A percentile compares a stretch with the other conserved stretches of the same genome.
Evolutionary conservation across 37 sponge, comb jelly and placozoan species (phyloP).

Genomic region (Chondrosia reniformis): DNA sequence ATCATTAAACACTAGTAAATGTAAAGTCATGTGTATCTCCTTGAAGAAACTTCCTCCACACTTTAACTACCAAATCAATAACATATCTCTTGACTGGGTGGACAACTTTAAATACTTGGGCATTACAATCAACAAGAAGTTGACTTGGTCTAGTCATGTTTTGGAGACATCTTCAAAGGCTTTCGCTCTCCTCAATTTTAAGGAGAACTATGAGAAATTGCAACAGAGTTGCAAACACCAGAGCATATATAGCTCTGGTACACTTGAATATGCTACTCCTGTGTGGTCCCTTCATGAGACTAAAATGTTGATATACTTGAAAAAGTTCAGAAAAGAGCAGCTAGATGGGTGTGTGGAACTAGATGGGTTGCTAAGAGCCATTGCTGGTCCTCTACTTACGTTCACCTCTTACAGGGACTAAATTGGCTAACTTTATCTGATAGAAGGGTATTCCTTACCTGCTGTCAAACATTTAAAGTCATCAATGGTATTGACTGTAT

Average conservation of each 20-base stretch:
- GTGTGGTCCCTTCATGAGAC: background rate
- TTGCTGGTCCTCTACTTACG: conserved; percentile 1
- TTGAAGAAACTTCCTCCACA: background rate
- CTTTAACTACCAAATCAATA: background rate
- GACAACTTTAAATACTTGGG: background rate
- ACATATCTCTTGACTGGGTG: background rate
- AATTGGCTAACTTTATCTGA: background rate
- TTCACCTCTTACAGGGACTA: background rate
- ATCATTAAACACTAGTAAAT: background rate
- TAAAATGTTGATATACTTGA: background rate
- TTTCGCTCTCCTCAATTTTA: background rate
- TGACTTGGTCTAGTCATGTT: background rate
- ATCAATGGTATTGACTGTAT: background rate
- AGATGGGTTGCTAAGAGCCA: background rate
- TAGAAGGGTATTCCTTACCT: background rate
- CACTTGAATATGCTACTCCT: background rate
- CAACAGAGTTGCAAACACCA: background rate
- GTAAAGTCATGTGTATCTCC: background rate
- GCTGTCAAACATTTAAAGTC: background rate
- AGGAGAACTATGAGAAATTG: background rate
- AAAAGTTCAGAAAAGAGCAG: background rate
- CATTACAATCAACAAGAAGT: background rate
- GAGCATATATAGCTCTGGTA: no score
- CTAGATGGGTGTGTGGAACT: conserved; percentile 10
- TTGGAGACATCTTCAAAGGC: background rate